Evolutionary conservation across 2,888 invertebrate species (phyloP).

Genomic region (Pinctada fucata): DNA sequence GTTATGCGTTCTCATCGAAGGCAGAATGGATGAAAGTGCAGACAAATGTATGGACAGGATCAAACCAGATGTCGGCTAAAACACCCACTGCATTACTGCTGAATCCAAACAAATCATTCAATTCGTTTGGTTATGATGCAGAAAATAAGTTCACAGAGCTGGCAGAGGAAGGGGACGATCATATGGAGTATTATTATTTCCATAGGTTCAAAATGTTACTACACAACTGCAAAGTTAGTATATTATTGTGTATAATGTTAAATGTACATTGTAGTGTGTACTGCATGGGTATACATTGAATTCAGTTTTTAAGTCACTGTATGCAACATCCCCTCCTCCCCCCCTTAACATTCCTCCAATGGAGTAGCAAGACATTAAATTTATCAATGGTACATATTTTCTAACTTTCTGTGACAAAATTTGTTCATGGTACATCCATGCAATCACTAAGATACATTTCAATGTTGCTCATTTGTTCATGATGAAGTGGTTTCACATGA

Average conservation of each 20-base stretch:
- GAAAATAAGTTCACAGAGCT: slow-evolving; percentile 23
- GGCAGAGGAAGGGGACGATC: slow-evolving; percentile 21
- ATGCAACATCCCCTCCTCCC: no score
- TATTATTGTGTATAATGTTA: neutral
- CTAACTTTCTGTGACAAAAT: no score
- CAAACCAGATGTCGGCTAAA: slow-evolving; percentile 20
- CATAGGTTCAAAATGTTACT: slow-evolving; percentile 33
- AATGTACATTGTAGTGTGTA: no score
- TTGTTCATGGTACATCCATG: no score
- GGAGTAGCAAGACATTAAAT: no score
- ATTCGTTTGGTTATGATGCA: slow-evolving; percentile 26
- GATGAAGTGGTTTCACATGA: no score
- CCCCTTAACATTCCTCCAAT: no score
- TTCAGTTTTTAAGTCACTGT: no score
- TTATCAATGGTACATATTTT: no score
- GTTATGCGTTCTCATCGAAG: slow-evolving; percentile 30
- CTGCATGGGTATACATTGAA: no score
- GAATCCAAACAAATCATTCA: slow-evolving; percentile 15
- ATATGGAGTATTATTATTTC: slow-evolving; percentile 21
- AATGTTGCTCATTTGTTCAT: no score
- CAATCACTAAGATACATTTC: no score
- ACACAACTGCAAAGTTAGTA: slow-evolving; percentile 24
- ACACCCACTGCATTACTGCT: slow-evolving; percentile 30
- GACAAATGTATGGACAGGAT: slow-evolving; percentile 24
- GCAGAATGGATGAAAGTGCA: slow-evolving; percentile 23